A percentile compares a stretch with the other conserved stretches of the same genome.
Evolutionary conservation across 2,888 invertebrate species (phyloP).

Genomic region (Drosophila picticornis): DNA sequence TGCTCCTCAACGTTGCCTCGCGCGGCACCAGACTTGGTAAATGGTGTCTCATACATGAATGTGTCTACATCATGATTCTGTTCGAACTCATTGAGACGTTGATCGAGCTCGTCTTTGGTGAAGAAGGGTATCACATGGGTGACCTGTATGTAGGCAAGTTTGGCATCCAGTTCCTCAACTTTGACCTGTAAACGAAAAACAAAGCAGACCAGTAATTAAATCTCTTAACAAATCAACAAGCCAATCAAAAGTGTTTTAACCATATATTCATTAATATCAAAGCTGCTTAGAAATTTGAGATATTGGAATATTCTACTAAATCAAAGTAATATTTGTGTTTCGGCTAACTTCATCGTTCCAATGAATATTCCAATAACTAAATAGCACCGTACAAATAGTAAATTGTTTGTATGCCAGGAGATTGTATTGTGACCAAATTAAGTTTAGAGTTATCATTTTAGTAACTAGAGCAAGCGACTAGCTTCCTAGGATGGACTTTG

Average conservation of each 20-base stretch:
- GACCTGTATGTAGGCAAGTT: conserved; percentile 96
- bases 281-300: conserved; percentile 22
- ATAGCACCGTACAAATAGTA: conserved; percentile 39
- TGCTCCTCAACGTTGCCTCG: conserved; percentile 94
- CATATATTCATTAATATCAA: conserved; percentile 5
- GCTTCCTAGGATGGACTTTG: conserved; percentile 25
- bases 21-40: conserved; percentile 93
- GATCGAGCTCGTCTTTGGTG: conserved; percentile 89
- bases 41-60: conserved; percentile 98
- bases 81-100: conserved; percentile 93
- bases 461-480: conserved; percentile 1
- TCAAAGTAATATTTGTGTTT: conserved; percentile 45
- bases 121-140: conserved; percentile 97
- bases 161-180: conserved; percentile 91
- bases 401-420: conserved; percentile 35
- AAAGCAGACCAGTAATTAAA: conserved; percentile 14
- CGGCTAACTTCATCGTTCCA: conserved; percentile 30
- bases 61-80: conserved; percentile 94
- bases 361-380: conserved; percentile 26
- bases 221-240: not conserved
- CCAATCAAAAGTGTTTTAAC: not conserved
- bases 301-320: not conserved
- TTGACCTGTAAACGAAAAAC: conserved; percentile 87
- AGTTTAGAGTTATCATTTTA: conserved; percentile 23
- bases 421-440: conserved; percentile 42